Conservation (phyloP, 2,113 vertebrate species). For the Pithys albifrons region DNA sequence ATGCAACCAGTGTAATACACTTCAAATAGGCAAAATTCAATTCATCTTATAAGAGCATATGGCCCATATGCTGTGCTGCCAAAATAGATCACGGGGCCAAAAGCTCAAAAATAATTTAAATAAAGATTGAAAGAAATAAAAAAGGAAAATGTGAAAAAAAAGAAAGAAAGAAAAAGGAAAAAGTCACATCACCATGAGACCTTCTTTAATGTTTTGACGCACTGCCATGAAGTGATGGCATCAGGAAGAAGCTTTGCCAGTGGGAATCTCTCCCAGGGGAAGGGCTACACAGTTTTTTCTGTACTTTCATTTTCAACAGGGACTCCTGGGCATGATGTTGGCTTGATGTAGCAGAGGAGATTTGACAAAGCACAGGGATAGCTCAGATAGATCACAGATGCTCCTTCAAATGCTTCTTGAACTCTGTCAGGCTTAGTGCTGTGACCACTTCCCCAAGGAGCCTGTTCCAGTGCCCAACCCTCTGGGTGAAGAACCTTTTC, state of each 20-base stretch:
- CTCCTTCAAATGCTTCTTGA: not conserved
- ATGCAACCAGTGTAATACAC: not conserved
- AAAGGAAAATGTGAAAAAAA: not conserved
- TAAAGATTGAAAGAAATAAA: not conserved
- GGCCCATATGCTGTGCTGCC: not conserved
- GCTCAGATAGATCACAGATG: not conserved
- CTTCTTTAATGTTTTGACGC: not conserved
- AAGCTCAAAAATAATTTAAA: not conserved
- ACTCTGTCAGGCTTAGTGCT: not conserved
- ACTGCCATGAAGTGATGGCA: not conserved
- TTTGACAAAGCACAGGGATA: not conserved
- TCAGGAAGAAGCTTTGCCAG: not conserved
- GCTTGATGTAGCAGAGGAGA: accelerated
- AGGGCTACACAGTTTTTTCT: not conserved
- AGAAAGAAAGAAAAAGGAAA: not conserved
- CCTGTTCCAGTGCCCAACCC: not conserved
- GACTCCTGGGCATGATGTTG: not conserved
- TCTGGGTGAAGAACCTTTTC: not conserved
- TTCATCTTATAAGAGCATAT: not conserved
- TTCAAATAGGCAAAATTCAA: not conserved
- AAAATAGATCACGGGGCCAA: not conserved
- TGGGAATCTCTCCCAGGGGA: not conserved
- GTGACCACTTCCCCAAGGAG: not conserved
- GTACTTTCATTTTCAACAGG: not conserved
- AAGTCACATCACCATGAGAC: not conserved